Conservation (phyloP, 1,140 invertebrate genomes). For the Meloidogyne hapla region DNA sequence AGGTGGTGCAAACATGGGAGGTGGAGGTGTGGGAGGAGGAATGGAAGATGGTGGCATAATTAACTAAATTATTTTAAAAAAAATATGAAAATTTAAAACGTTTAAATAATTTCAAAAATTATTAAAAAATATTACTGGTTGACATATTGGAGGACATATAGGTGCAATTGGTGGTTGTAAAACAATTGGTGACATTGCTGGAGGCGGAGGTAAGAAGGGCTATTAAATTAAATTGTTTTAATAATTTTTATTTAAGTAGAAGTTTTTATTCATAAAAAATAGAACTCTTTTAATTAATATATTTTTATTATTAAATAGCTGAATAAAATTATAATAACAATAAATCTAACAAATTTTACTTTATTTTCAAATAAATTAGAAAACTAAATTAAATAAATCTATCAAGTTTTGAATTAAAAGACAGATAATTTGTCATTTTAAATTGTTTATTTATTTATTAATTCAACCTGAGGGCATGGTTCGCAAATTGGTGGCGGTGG, state of each 20-base stretch:
- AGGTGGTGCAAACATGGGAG: not conserved
- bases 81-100: not conserved
- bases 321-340: no score
- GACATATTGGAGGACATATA: not conserved
- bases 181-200: slow-evolving; percentile 4
- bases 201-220: slow-evolving; percentile 10
- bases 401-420: no score
- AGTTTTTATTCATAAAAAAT: no score
- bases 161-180: slow-evolving; percentile 10
- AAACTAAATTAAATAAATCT: no score
- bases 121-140: not conserved
- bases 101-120: no score
- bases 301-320: no score
- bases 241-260: not conserved
- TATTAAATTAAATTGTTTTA: not conserved
- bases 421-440: no score
- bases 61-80: not conserved
- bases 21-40: not conserved
- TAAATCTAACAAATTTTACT: no score
- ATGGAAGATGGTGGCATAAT: not conserved
- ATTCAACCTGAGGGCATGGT: not conserved
- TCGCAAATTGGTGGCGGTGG: slow-evolving; percentile 1
- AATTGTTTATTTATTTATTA: not conserved
- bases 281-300: no score
- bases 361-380: no score